phyloP scores from a whole-genome alignment of 1,140 invertebrate genomes.

The Bombyx mandarina region DNA sequence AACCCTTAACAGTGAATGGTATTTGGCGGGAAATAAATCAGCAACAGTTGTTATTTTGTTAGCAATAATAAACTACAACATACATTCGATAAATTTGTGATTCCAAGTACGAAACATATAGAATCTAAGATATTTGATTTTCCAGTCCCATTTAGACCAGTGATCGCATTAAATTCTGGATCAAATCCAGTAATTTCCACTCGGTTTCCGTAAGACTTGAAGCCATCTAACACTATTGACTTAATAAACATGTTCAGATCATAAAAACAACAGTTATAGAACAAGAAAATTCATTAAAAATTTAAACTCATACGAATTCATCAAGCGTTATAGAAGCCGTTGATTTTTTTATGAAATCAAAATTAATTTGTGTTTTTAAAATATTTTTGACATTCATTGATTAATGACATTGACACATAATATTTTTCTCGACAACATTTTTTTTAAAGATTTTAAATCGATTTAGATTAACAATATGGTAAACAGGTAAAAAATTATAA shows the following conservation, averaged over 20 bases:
- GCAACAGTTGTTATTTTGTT: constrained; percentile 5
- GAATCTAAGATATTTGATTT: constrained; percentile 99
- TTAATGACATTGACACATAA: too few relatives aligned
- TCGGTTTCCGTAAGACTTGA: constrained; percentile 97
- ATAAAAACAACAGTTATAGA: background rate
- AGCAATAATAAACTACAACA: constrained; percentile 30
- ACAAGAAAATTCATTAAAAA: too few relatives aligned
- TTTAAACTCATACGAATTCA: too few relatives aligned
- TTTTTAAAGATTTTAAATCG: too few relatives aligned
- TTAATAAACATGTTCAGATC: constrained; percentile 89
- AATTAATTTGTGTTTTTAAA: too few relatives aligned
- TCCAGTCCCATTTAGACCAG: constrained; percentile 98
- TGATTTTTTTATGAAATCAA: too few relatives aligned
- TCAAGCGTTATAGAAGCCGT: too few relatives aligned
- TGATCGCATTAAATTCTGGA: constrained; percentile 97
- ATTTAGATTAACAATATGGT: too few relatives aligned
- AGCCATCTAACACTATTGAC: constrained; percentile 95
- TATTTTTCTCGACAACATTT: too few relatives aligned
- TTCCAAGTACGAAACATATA: constrained; percentile 98
- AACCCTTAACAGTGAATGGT: too few relatives aligned
- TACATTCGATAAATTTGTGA: constrained; percentile 94
- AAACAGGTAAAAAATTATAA: too few relatives aligned
- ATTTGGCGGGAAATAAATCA: constrained; percentile 18
- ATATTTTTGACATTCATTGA: too few relatives aligned
- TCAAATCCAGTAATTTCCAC: constrained; percentile 97